A percentile compares a stretch with the other conserved stretches of the same genome.
Evolutionary conservation across 2,797 vertebrate species (phyloP).

Genomic region (Botia kubotai): DNA sequence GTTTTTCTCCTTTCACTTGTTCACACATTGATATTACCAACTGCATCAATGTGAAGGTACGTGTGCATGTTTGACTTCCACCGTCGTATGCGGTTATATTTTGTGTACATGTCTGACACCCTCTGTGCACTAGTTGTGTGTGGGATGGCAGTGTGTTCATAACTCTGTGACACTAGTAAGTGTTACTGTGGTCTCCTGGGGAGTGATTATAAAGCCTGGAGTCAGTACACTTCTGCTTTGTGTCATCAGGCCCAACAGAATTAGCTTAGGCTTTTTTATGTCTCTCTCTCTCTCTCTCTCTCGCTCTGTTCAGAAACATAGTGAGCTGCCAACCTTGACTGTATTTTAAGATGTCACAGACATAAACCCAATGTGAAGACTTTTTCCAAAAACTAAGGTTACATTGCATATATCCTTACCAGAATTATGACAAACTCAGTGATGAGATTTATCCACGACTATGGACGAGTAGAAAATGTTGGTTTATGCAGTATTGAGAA

Average conservation of each 20-base stretch:
- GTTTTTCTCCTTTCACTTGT: not conserved
- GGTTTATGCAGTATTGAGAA: no score
- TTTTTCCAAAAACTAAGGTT: not conserved
- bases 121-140: slow-evolving; percentile 11
- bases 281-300: not conserved
- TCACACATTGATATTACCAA: not conserved
- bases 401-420: no score
- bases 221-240: slow-evolving; percentile 44
- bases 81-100: not conserved
- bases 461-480: no score
- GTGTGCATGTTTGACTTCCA: slow-evolving; percentile 13
- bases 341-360: not conserved
- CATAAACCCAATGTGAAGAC: not conserved
- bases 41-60: not conserved
- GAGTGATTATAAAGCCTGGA: slow-evolving; percentile 64
- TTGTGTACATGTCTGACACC: not conserved
- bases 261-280: slow-evolving; percentile 28
- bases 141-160: slow-evolving; percentile 23
- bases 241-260: slow-evolving; percentile 41
- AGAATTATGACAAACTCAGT: no score
- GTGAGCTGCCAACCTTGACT: not conserved
- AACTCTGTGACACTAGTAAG: slow-evolving; percentile 36
- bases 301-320: not conserved
- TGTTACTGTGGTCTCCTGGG: slow-evolving; percentile 50
- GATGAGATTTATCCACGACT: no score